phyloP scores from a whole-genome alignment of 2,888 invertebrate species.

The Schrankia costaestrigalis region DNA sequence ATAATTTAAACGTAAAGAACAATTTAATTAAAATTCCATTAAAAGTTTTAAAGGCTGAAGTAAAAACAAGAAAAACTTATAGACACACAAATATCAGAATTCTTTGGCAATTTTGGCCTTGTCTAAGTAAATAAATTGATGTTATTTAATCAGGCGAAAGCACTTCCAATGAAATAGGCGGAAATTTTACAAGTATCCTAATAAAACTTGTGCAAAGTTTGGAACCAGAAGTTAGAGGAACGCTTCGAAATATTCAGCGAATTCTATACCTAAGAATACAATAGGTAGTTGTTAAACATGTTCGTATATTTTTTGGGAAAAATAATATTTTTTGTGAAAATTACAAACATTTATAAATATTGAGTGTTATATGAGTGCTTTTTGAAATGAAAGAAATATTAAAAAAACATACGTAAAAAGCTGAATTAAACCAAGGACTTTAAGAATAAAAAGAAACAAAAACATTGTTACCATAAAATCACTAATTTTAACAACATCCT shows the following conservation, averaged over 20 bases:
- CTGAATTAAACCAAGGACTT: not conserved
- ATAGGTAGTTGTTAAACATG: slow-evolving; percentile 8
- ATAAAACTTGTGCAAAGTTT: slow-evolving; percentile 73
- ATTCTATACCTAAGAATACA: slow-evolving; percentile 50
- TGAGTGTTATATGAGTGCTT: no score
- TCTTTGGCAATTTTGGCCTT: slow-evolving; percentile 45
- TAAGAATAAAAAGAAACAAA: no score
- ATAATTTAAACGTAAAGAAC: not conserved
- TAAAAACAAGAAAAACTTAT: slow-evolving; percentile 28
- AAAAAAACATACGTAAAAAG: no score
- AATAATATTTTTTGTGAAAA: no score
- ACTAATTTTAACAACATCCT: no score
- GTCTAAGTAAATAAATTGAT: slow-evolving; percentile 73
- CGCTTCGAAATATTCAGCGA: slow-evolving; percentile 63
- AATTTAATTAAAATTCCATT: slow-evolving; percentile 25
- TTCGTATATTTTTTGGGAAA: not conserved
- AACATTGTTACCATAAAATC: not conserved
- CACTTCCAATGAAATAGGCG: slow-evolving; percentile 68
- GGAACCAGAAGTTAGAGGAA: slow-evolving; percentile 51
- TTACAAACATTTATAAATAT: no score
- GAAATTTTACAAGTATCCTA: slow-evolving; percentile 80
- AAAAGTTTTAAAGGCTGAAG: slow-evolving; percentile 13
- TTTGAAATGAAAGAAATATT: no score
- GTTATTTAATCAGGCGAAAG: slow-evolving; percentile 77
- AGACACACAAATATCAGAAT: slow-evolving; percentile 35